Conservation (phyloP, 2,888 invertebrate genomes). For the Cordilura impudica region DNA sequence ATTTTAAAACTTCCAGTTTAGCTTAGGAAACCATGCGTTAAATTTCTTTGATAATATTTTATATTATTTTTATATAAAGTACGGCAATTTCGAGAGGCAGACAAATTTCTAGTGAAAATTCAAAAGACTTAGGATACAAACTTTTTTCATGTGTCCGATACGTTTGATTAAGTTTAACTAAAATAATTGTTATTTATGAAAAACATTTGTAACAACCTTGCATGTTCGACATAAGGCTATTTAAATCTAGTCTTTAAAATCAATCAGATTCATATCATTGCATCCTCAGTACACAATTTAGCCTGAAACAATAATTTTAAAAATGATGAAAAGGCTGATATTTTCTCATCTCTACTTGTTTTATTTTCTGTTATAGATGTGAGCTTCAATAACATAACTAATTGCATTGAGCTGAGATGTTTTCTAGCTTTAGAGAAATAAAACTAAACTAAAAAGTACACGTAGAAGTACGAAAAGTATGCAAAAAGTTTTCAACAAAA, state of each 20-base stretch:
- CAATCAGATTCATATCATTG: slow-evolving; percentile 53
- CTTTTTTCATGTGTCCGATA: slow-evolving; percentile 8
- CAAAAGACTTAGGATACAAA: slow-evolving; percentile 21
- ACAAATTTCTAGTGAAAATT: not conserved
- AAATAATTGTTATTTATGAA: slow-evolving; percentile 33
- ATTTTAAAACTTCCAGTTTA: too few relatives aligned
- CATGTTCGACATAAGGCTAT: slow-evolving; percentile 38
- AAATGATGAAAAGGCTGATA: slow-evolving; percentile 20
- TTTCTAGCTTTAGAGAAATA: slow-evolving; percentile 54
- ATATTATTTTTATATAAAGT: too few relatives aligned
- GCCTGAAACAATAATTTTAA: slow-evolving; percentile 60
- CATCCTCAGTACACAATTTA: slow-evolving; percentile 53
- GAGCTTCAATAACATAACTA: slow-evolving; percentile 42
- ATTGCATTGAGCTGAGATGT: slow-evolving; percentile 36
- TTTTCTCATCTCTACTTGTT: not conserved
- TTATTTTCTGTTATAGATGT: slow-evolving; percentile 32
- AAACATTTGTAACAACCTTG: not conserved
- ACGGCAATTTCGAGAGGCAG: too few relatives aligned
- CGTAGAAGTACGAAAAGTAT: too few relatives aligned
- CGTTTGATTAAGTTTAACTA: slow-evolving; percentile 1
- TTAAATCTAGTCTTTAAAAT: slow-evolving; percentile 51
- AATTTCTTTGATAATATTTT: too few relatives aligned
- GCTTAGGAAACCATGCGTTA: too few relatives aligned
- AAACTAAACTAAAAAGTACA: too few relatives aligned
- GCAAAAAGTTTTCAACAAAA: slow-evolving; percentile 24